phyloP scores from a whole-genome alignment of 2,888 invertebrate genomes.

The Notocelia uddmanniana region DNA sequence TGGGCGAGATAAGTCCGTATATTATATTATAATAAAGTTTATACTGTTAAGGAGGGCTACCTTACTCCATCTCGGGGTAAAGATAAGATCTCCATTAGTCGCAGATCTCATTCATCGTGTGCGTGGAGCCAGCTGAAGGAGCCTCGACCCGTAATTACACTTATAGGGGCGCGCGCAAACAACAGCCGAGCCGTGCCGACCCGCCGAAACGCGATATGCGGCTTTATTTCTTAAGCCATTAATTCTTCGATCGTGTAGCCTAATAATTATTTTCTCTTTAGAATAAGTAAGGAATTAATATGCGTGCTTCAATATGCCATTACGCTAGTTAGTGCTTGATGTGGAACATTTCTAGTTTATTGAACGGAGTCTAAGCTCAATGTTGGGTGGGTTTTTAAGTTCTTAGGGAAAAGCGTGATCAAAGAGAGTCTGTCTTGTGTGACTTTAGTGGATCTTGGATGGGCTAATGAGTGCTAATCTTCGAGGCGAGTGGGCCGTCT shows the following conservation, averaged over 20 bases:
- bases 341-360: slow-evolving; percentile 4
- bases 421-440: slow-evolving; percentile 56
- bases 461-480: slow-evolving; percentile 54
- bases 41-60: slow-evolving; percentile 74
- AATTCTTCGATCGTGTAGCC: slow-evolving; percentile 39
- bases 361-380: slow-evolving; percentile 21
- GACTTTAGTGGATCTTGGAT: slow-evolving; percentile 58
- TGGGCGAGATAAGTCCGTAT: slow-evolving; percentile 75
- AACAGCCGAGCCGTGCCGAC: slow-evolving; percentile 46
- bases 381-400: slow-evolving; percentile 33
- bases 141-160: slow-evolving; percentile 70
- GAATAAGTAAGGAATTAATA: slow-evolving; percentile 30
- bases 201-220: slow-evolving; percentile 63
- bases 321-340: slow-evolving; percentile 12
- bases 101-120: slow-evolving; percentile 79
- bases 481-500: slow-evolving; percentile 62
- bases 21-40: slow-evolving; percentile 77
- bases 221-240: slow-evolving; percentile 51
- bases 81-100: slow-evolving; percentile 83
- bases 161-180: slow-evolving; percentile 66
- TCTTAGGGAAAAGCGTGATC: slow-evolving; percentile 54
- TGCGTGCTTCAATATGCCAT: slow-evolving; percentile 3
- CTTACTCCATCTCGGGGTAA: slow-evolving; percentile 73
- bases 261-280: slow-evolving; percentile 36
- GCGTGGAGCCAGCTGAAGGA: slow-evolving; percentile 67